Conservation (phyloP, 2,113 vertebrate genomes). For the Calypte anna region DNA sequence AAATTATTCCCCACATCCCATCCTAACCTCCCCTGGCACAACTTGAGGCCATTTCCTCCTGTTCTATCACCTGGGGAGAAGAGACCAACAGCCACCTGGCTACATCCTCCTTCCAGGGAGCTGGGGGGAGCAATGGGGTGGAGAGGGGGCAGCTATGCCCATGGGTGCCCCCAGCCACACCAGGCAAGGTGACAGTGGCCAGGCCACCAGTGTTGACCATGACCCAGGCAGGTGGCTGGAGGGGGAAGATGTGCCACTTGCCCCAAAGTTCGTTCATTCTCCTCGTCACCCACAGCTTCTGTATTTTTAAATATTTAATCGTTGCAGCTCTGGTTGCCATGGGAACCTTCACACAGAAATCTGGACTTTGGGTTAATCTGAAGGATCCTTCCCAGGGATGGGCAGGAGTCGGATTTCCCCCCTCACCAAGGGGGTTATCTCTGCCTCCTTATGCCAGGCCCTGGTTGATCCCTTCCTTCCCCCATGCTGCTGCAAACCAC, state of each 20-base stretch:
- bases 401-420: not conserved
- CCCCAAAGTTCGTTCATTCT: not conserved
- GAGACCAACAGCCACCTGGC: too few relatives aligned
- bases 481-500: slow-evolving; percentile 38
- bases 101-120: too few relatives aligned
- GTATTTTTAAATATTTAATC: slow-evolving; percentile 53
- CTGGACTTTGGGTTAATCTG: slow-evolving; percentile 21
- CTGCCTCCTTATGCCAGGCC: not conserved
- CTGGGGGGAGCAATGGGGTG: not conserved
- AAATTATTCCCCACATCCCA: too few relatives aligned
- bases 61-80: too few relatives aligned
- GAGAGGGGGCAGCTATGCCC: rapidly evolving
- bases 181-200: not conserved
- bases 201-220: rapidly evolving
- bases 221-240: not conserved
- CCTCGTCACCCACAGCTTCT: not conserved
- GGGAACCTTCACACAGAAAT: slow-evolving; percentile 23
- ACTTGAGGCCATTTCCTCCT: too few relatives aligned
- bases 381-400: not conserved
- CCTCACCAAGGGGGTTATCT: rapidly evolving
- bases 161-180: not conserved
- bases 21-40: too few relatives aligned
- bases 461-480: not conserved
- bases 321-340: slow-evolving; percentile 12
- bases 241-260: not conserved